Evolutionary conservation across 2,888 invertebrate genomes (phyloP), one percentile per base, ranked within the genome.

Genomic region (Brachyptera risi): DNA sequence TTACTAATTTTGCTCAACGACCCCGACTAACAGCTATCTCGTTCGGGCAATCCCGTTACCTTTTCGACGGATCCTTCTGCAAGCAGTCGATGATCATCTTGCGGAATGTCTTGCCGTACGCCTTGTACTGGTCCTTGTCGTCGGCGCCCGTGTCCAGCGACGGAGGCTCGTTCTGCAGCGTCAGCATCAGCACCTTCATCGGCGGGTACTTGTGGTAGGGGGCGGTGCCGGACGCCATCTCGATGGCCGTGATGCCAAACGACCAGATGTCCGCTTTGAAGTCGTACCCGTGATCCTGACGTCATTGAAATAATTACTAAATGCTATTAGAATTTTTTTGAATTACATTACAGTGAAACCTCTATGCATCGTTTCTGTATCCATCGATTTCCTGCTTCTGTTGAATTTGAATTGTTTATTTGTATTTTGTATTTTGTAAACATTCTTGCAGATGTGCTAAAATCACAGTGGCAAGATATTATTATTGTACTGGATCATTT

Each of bases 131-230:
- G 73, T 98, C 97, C 74, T 95, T 96, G 69, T 96, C 94, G 68
- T 96, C 96, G 0, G 96, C 91, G 73, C 85, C 88, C 57, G 97
- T 95, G 71, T 99, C 99, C 69, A 99, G 79, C 44, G 89, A 90
- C 1, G 99, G 99, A 11, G 99, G 97, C 71, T 98, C 98, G 72
- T 99, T 98, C 77, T 98, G 96, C 63, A 99, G 79, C 0, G 98
- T 99, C 66, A 99, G 78, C 96, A 99, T 97, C 60, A 99, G 80
- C 57, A 99, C 93, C 79, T 99, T 99, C 97, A 99, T 97, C 1
- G 99, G 96, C 31, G 99, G 96, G 74, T 93, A 98, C 75, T 96
- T 97, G 74, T 98, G 97, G 74, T 99, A 99, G 0, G 99, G 99
- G 0, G 99, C 98, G 0, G 96, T 96, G 13, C 96, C 96, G 1